Conservation (phyloP, 2,113 vertebrate species). For the Machaerirhynchus nigripectus region DNA sequence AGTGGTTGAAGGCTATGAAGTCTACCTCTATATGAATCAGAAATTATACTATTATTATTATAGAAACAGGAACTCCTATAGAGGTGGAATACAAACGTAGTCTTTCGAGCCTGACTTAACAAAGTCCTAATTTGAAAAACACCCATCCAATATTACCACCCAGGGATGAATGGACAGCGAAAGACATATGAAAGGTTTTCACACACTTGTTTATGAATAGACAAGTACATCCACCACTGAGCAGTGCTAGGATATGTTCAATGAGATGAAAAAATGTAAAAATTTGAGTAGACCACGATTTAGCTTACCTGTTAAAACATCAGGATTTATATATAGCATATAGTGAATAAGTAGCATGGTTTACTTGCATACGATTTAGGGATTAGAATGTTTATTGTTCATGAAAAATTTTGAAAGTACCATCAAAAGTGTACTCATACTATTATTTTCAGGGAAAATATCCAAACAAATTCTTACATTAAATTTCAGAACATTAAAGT, state of each 20-base stretch:
- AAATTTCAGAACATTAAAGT: neutral
- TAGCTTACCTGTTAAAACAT: neutral
- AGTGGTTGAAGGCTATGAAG: neutral
- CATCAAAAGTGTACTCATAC: neutral
- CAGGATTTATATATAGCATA: neutral
- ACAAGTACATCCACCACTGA: neutral
- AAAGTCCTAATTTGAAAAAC: neutral
- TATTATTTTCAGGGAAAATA: neutral
- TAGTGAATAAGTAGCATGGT: neutral
- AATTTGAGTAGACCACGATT: neutral
- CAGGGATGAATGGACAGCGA: neutral
- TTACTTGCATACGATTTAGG: neutral
- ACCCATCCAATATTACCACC: neutral
- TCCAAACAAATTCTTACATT: neutral
- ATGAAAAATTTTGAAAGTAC: neutral
- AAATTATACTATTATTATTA: neutral
- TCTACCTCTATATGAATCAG: neutral
- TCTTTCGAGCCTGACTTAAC: neutral
- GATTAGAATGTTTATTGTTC: neutral
- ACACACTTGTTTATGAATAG: neutral
- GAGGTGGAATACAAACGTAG: neutral
- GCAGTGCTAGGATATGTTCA: neutral
- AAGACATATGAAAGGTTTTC: neutral
- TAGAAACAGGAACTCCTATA: neutral
- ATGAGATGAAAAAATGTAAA: neutral